Evolutionary conservation across 2,797 vertebrate genomes (phyloP).

Genomic region (Falco novaeseelandiae): DNA sequence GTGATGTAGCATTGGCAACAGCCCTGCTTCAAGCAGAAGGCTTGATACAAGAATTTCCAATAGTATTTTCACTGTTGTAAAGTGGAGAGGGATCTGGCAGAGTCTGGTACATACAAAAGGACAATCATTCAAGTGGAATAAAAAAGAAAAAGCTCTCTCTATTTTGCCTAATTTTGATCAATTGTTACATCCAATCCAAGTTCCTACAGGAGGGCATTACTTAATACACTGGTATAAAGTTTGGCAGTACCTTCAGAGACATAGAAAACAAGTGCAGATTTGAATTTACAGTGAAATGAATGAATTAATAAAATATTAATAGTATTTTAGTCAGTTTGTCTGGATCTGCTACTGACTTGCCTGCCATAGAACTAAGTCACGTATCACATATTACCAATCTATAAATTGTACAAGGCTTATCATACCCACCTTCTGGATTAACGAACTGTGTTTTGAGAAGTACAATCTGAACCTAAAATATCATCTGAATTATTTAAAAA

Average conservation of each 20-base stretch:
- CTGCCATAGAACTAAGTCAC: background rate
- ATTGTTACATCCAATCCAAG: background rate
- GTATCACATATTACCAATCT: background rate
- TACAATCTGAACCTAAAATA: background rate
- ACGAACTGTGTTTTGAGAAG: background rate
- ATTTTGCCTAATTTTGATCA: background rate
- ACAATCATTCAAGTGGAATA: background rate
- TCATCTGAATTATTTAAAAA: background rate
- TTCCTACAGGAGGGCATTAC: background rate
- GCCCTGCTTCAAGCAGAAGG: background rate
- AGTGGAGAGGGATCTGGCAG: background rate
- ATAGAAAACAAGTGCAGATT: background rate
- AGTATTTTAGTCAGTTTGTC: background rate
- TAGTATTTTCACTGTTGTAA: background rate
- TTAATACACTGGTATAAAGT: background rate
- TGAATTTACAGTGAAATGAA: background rate
- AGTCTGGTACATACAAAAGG: background rate
- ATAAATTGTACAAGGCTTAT: background rate
- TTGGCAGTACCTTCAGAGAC: background rate
- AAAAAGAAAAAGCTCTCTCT: background rate
- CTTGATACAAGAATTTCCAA: background rate
- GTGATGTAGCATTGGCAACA: background rate
- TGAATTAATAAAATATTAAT: background rate
- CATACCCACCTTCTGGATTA: background rate
- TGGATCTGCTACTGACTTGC: background rate